Evolutionary conservation across 2,797 vertebrate species (phyloP).

Genomic region (Myiotriccus ornatus): DNA sequence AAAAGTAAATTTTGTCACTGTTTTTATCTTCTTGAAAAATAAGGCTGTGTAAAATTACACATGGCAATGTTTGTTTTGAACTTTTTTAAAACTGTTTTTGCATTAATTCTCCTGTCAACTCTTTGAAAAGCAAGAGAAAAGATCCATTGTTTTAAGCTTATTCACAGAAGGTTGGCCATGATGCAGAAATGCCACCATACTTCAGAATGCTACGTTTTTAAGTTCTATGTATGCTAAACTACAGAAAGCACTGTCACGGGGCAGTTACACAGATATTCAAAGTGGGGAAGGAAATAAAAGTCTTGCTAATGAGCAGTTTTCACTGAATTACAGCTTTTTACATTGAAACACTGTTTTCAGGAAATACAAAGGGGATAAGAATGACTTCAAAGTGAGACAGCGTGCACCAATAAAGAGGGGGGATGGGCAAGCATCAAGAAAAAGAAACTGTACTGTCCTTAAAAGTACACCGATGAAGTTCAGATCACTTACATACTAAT

Average conservation of each 20-base stretch:
- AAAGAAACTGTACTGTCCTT: background rate
- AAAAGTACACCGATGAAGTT: background rate
- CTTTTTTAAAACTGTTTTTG: background rate
- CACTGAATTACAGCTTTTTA: background rate
- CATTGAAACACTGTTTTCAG: background rate
- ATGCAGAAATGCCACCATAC: constrained; percentile 60
- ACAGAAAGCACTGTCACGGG: background rate
- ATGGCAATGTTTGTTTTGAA: background rate
- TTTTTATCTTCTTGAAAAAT: background rate
- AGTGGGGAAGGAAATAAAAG: background rate
- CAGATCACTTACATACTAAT: background rate
- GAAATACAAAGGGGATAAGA: background rate
- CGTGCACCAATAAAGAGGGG: background rate
- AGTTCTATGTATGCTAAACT: background rate
- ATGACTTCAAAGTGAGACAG: background rate
- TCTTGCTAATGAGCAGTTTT: background rate
- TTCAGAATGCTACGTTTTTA: background rate
- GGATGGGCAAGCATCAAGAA: rapidly evolving
- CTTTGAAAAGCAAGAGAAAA: background rate
- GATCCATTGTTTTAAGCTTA: background rate
- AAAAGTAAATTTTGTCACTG: background rate
- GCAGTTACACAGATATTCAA: background rate
- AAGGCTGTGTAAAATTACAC: background rate
- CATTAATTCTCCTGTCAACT: background rate
- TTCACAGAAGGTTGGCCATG: background rate